Percentiles rank a stretch among this genome's conserved stretches.
phyloP scores from a whole-genome alignment of 2,888 invertebrate genomes.

The Drosophila infuscata region DNA sequence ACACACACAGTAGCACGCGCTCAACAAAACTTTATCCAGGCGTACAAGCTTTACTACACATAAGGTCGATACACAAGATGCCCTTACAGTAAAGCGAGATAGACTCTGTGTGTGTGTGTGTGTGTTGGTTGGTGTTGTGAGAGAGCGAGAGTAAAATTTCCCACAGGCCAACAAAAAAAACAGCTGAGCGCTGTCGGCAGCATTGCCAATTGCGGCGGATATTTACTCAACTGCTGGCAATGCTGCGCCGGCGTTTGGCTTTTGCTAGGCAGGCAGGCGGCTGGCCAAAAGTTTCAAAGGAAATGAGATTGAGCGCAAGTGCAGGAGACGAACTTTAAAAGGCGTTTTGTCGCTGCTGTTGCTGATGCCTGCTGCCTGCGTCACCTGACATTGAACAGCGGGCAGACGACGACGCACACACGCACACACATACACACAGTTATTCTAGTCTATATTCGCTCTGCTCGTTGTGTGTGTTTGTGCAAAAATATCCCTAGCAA shows the following conservation, averaged over 20 bases:
- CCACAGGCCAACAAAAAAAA: conserved; percentile 52
- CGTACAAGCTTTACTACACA: conserved; percentile 50
- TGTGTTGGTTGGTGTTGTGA: background rate
- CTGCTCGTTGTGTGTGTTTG: conserved; percentile 29
- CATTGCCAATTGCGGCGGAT: conserved; percentile 52
- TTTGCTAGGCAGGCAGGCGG: conserved; percentile 49
- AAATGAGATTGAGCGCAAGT: conserved; percentile 76
- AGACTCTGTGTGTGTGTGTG: conserved; percentile 10
- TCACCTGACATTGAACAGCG: conserved; percentile 83
- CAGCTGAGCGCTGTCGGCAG: conserved; percentile 63
- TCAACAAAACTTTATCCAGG: conserved; percentile 68
- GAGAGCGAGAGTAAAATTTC: conserved; percentile 42
- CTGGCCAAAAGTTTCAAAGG: conserved; percentile 52
- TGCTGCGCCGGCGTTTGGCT: conserved; percentile 70
- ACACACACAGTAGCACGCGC: conserved; percentile 15
- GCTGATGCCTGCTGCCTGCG: conserved; percentile 53
- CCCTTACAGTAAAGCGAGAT: conserved; percentile 50
- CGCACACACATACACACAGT: conserved; percentile 12
- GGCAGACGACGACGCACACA: conserved; percentile 42
- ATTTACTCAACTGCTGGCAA: conserved; percentile 54
- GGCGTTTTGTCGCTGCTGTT: conserved; percentile 22
- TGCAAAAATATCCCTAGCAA: conserved; percentile 65
- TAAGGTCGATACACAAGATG: conserved; percentile 75
- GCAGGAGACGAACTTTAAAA: conserved; percentile 64
- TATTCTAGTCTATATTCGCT: background rate